phyloP scores from a whole-genome alignment of 2,113 vertebrate genomes.

The Lipophrys pholis region DNA sequence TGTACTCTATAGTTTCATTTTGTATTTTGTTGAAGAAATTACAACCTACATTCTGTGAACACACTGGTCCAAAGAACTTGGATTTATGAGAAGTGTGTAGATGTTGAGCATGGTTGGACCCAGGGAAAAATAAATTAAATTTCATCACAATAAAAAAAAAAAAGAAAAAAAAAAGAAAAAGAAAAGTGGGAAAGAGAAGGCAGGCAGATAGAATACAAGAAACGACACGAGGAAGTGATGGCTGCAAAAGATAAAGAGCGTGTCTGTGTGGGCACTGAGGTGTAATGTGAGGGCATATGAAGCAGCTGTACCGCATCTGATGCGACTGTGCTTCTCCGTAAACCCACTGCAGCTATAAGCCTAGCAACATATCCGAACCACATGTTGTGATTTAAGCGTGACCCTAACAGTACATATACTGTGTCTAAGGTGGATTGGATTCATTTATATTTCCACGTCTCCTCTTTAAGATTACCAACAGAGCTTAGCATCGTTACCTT shows the following conservation, averaged over 20 bases:
- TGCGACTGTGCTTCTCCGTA: constrained; percentile 30
- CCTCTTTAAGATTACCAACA: too few species aligned
- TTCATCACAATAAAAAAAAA: constrained; percentile 54
- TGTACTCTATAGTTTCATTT: neutral
- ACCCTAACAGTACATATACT: constrained; percentile 14
- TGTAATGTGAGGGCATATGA: constrained; percentile 58
- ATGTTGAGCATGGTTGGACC: constrained; percentile 36
- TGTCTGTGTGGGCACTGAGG: constrained; percentile 49
- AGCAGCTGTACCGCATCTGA: constrained; percentile 57
- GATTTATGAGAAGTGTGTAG: constrained; percentile 13
- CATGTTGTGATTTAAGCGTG: constrained; percentile 28
- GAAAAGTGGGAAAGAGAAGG: constrained; percentile 9
- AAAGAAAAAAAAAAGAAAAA: too few species aligned
- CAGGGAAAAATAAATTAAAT: constrained; percentile 50
- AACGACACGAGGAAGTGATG: constrained; percentile 48
- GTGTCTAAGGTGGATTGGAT: constrained; percentile 9
- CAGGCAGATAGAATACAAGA: constrained; percentile 49
- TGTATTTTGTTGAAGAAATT: constrained; percentile 31
- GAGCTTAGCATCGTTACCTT: too few species aligned
- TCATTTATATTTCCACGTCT: neutral
- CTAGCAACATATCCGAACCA: constrained; percentile 6
- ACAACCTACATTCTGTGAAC: constrained; percentile 27
- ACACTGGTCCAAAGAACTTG: constrained; percentile 31
- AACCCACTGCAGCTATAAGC: constrained; percentile 15
- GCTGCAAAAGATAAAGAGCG: constrained; percentile 40